A percentile compares a stretch with the other conserved stretches of the same genome.
Evolutionary conservation across 2,113 vertebrate species (phyloP).

Genomic region (Cebus imitator): DNA sequence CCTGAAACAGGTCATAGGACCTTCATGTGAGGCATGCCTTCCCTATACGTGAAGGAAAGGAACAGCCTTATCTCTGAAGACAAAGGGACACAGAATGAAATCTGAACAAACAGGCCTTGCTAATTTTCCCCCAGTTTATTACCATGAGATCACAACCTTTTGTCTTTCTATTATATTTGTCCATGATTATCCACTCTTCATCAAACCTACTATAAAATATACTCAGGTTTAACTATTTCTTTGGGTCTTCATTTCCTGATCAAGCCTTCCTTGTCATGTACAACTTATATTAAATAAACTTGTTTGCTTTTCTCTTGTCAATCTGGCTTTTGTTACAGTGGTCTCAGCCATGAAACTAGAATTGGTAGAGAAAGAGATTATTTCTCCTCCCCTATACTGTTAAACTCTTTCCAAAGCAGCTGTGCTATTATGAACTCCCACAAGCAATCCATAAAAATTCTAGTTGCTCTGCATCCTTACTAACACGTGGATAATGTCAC

Average conservation of each 20-base stretch:
- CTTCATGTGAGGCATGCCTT: neutral
- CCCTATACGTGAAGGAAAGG: neutral
- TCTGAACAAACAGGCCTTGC: neutral
- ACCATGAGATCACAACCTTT: neutral
- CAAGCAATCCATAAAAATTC: neutral
- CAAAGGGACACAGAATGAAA: neutral
- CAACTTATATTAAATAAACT: neutral
- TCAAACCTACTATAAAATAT: neutral
- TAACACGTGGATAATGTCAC: neutral
- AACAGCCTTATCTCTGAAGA: neutral
- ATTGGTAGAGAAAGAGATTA: neutral
- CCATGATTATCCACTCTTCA: neutral
- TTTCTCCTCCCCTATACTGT: neutral
- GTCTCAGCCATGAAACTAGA: neutral
- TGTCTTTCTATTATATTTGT: neutral
- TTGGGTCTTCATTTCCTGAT: neutral
- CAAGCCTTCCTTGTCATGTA: neutral
- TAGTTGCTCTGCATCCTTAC: neutral
- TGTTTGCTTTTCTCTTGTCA: neutral
- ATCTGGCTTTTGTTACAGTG: neutral
- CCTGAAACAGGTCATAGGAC: neutral
- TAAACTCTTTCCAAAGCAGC: neutral
- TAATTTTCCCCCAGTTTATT: neutral
- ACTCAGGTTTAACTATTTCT: neutral
- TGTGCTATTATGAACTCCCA: neutral